Evolutionary conservation across 2,797 vertebrate genomes (phyloP).

Genomic region (Holocentrus rufus): DNA sequence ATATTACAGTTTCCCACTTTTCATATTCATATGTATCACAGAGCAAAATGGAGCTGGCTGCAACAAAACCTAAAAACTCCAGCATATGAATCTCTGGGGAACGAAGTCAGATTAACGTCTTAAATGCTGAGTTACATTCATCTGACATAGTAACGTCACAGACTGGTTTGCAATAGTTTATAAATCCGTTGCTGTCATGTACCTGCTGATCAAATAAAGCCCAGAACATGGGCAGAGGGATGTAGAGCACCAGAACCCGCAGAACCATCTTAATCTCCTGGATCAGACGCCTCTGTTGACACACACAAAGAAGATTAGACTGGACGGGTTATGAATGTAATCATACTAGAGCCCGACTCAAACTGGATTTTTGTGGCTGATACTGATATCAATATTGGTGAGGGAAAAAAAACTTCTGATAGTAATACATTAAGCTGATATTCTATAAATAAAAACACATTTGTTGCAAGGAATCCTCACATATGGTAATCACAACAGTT

Average conservation of each 20-base stretch:
- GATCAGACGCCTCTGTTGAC: slow-evolving; percentile 87
- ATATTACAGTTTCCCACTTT: too few species aligned
- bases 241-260: slow-evolving; percentile 91
- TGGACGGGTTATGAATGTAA: neutral
- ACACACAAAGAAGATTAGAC: slow-evolving; percentile 20
- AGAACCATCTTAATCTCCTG: slow-evolving; percentile 93
- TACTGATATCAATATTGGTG: too few species aligned
- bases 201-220: slow-evolving; percentile 99
- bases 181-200: neutral
- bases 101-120: too few species aligned
- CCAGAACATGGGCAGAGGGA: slow-evolving; percentile 98
- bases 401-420: too few species aligned
- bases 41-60: neutral
- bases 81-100: too few species aligned
- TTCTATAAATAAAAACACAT: too few species aligned
- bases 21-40: too few species aligned
- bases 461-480: too few species aligned
- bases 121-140: neutral
- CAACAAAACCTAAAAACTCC: neutral
- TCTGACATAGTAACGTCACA: neutral
- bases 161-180: too few species aligned
- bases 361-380: too few species aligned
- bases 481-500: too few species aligned
- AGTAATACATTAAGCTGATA: too few species aligned
- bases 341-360: neutral